Evolutionary conservation across 2,113 vertebrate species (phyloP).

Genomic region (Vicugna pacos): DNA sequence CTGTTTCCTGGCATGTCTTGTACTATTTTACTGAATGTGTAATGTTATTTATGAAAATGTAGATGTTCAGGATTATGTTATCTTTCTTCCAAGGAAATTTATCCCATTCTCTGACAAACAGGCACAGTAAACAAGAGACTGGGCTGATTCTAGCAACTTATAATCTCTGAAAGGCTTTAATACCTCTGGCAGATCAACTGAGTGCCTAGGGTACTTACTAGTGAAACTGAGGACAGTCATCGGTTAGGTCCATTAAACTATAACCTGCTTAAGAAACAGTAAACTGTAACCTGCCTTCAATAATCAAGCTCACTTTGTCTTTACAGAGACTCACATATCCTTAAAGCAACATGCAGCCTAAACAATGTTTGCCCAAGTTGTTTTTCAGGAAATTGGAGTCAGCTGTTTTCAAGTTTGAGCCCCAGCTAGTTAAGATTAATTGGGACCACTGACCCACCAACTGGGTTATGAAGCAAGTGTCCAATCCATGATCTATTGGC

Average conservation of each 20-base stretch:
- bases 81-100: too few relatives aligned
- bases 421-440: neutral
- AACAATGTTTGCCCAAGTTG: neutral
- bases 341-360: neutral
- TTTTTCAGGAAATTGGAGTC: neutral
- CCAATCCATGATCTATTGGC: neutral
- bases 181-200: neutral
- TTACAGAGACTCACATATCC: neutral
- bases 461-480: too few relatives aligned
- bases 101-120: neutral
- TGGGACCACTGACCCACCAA: neutral
- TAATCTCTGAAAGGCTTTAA: neutral
- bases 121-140: neutral
- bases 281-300: neutral
- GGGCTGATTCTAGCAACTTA: neutral
- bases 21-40: too few relatives aligned
- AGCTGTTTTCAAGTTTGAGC: neutral
- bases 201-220: neutral
- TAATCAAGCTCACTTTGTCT: neutral
- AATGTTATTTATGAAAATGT: too few relatives aligned
- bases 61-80: too few relatives aligned
- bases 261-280: neutral
- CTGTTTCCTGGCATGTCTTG: too few relatives aligned
- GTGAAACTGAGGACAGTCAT: accelerated
- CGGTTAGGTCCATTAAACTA: neutral